Evolutionary conservation across 2,888 invertebrate genomes (phyloP), one percentile per base, ranked within the genome.

Genomic region (Exephanes ischioxanthus): DNA sequence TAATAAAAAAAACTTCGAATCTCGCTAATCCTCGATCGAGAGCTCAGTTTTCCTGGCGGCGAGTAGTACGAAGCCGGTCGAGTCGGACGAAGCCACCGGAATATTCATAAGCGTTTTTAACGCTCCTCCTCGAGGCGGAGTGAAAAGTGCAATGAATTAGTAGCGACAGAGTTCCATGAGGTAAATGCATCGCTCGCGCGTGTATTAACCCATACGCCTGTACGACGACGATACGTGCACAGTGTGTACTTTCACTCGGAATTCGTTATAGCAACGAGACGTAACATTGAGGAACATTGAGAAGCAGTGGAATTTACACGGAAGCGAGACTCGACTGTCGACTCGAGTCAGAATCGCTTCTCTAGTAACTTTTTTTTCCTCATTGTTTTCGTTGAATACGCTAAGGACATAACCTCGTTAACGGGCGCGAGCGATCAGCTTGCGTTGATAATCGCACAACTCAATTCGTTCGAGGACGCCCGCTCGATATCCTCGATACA

Each of bases 211-310:
- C 51, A 61, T 37, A 53, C 51, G 48, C 66, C 48, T 45, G 37
- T 73, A 66, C 75, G 75, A 67, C 82, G 85, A 72, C 75, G 76
- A 79, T 85, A 83, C 80, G 55, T 22, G 67, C 71, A n/a, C 48
- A 19, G 48, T 73, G 53, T 73, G 61, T 72, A 85, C 85, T 85
- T 85, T 85, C 85, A 85, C 85, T 85, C 71, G 83, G 85, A 85
- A 85, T 85, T 85, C 80, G 72, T 85, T 85, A 85, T 80, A 70
- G 79, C 83, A 30, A 53, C 80, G 53, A 76, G 81, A 85, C 85
- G 83, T 85, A 85, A 85, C 85, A 83, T 85, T 83, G 85, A 82
- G 85, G 79, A 79, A 82, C 75, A 76, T 71, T 33, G 78, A 82
- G 82, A 85, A 67, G 58, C 82, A 83, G 72, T 72, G 72, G n/a